Evolutionary conservation across 2,888 invertebrate genomes (phyloP).

Genomic region (Geophilus truncorum): DNA sequence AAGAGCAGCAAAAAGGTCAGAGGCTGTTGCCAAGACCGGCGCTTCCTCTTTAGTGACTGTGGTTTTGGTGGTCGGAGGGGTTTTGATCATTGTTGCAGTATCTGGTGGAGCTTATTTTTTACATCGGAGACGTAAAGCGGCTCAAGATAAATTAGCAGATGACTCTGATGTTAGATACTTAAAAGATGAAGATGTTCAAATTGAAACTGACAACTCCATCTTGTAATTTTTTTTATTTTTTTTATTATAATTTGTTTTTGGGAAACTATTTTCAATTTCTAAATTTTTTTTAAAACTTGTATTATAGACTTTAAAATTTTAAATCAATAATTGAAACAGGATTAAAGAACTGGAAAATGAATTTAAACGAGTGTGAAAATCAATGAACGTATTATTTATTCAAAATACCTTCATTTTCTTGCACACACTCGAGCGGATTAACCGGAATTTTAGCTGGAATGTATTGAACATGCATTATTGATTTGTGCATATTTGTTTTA

Average conservation of each 20-base stretch:
- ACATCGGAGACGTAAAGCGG: not conserved
- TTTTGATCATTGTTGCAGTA: constrained; percentile 1
- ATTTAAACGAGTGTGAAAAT: not conserved
- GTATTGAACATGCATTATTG: not conserved
- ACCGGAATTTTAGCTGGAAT: not conserved
- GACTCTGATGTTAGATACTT: constrained; percentile 57
- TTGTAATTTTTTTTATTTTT: no score
- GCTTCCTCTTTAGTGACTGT: not conserved
- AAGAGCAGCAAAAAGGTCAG: not conserved
- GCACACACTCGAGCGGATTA: not conserved
- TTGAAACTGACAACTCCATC: constrained; percentile 31
- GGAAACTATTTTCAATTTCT: not conserved
- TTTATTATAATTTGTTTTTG: no score
- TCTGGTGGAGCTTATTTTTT: not conserved
- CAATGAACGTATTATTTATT: not conserved
- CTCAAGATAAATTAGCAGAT: constrained; percentile 42
- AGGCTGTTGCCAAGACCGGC: not conserved
- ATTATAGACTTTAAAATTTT: no score
- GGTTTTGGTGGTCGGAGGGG: constrained; percentile 2
- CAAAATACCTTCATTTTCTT: not conserved
- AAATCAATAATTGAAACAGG: not conserved
- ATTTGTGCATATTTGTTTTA: not conserved
- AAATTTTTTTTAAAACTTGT: not conserved
- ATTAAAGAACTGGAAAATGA: not conserved
- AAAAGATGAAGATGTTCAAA: constrained; percentile 53